phyloP scores from a whole-genome alignment of 2,797 vertebrate genomes.

The Knipowitschia caucasica region DNA sequence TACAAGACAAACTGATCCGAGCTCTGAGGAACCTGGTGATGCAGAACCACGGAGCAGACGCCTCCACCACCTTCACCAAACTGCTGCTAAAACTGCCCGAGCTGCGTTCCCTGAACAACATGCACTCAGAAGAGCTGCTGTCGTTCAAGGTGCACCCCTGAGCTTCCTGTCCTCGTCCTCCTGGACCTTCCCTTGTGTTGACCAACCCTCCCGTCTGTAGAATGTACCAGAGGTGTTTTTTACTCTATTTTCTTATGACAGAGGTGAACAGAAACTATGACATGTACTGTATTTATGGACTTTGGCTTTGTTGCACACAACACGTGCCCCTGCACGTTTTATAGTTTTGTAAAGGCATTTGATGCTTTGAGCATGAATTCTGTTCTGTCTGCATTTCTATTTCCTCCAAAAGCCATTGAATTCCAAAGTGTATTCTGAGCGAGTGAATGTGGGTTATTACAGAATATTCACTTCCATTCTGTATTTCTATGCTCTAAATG shows the following conservation, averaged over 20 bases:
- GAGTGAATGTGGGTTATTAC: conserved; percentile 35
- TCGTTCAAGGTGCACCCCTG: conserved; percentile 93
- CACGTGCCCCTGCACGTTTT: conserved; percentile 33
- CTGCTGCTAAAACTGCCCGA: conserved; percentile 95
- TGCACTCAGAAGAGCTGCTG: conserved; percentile 98
- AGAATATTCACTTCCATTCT: conserved; percentile 10
- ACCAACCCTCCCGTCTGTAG: conserved; percentile 58
- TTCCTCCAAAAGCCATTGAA: conserved; percentile 58
- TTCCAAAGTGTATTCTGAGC: conserved; percentile 63
- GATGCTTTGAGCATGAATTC: conserved; percentile 25
- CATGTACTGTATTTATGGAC: conserved; percentile 63
- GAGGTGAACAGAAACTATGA: conserved; percentile 39
- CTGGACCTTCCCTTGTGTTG: conserved; percentile 41
- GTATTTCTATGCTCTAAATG: conserved; percentile 35
- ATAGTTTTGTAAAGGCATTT: conserved; percentile 37
- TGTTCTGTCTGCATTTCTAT: conserved; percentile 16
- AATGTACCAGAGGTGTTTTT: conserved; percentile 66
- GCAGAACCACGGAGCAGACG: conserved; percentile 91
- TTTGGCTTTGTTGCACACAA: conserved; percentile 54
- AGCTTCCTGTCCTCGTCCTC: conserved; percentile 46
- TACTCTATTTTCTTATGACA: conserved; percentile 51
- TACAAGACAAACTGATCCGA: conserved; percentile 95
- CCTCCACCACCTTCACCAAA: conserved; percentile 94
- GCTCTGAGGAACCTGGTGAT: conserved; percentile 90
- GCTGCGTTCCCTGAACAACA: conserved; percentile 97